These are phyloP conservation scores for Crax fasciolata DNA, from an alignment of 2,797 vertebrate genomes.

Conservation along the genomic window DNA sequence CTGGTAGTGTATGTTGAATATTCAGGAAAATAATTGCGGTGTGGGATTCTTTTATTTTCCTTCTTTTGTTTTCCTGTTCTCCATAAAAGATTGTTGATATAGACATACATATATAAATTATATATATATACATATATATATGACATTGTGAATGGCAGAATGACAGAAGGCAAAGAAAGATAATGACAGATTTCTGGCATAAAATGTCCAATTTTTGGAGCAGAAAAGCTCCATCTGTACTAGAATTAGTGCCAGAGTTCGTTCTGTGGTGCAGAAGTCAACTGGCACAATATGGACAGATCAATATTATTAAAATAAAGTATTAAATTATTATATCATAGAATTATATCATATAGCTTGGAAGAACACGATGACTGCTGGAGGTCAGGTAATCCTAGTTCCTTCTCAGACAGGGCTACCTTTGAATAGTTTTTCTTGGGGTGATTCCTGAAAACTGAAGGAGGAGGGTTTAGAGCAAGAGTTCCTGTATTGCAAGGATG, in stretches of 20 bases:
- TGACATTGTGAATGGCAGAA: neutral
- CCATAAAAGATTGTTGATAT: neutral
- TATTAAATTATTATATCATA: neutral
- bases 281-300: neutral
- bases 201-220: neutral
- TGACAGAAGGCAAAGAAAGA: neutral
- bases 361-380: neutral
- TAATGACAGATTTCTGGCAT: neutral
- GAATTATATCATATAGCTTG: neutral
- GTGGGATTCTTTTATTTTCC: neutral
- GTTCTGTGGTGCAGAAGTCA: neutral
- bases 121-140: neutral
- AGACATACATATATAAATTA: neutral
- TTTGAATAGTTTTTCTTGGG: neutral
- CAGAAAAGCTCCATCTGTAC: neutral
- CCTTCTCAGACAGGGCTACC: rapidly evolving
- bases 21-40: neutral
- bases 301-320: neutral
- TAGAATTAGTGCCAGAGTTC: neutral
- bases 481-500: neutral
- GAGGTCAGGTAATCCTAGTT: neutral
- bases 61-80: neutral
- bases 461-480: neutral
- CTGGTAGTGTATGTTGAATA: neutral
- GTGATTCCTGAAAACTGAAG: neutral